Percentiles rank a stretch among this genome's conserved stretches.
These are phyloP conservation scores for Portevinia maculata DNA, from an alignment of 2,888 invertebrate species.

Conservation along the genomic window DNA sequence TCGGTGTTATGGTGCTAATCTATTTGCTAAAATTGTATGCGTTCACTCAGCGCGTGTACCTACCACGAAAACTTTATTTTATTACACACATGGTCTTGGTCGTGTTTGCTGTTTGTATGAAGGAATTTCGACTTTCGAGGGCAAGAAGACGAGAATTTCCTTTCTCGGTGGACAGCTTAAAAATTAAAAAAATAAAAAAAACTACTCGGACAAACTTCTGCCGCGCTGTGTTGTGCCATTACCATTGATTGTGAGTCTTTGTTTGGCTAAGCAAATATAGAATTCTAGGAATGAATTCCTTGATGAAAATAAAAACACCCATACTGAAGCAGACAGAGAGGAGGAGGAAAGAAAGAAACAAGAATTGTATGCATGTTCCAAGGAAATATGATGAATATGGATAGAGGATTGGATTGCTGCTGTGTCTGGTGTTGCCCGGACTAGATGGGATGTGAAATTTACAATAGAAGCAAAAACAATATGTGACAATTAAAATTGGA, in stretches of 20 bases:
- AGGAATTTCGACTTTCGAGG: conserved; percentile 54
- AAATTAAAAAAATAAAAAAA: neutral
- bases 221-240: conserved; percentile 2
- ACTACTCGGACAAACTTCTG: conserved; percentile 15
- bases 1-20: conserved; percentile 61
- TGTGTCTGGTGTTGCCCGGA: conserved; percentile 7
- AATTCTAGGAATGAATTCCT: conserved; percentile 71
- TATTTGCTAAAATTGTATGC: conserved; percentile 69
- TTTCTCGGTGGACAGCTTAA: neutral
- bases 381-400: conserved; percentile 72
- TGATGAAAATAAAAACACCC: conserved; percentile 62
- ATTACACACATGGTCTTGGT: conserved; percentile 8
- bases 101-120: conserved; percentile 6
- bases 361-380: conserved; percentile 30
- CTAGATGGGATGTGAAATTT: conserved; percentile 6
- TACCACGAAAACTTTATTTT: conserved; percentile 13
- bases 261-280: conserved; percentile 66
- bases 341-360: conserved; percentile 2
- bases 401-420: conserved; percentile 47
- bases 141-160: conserved; percentile 1
- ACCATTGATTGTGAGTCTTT: conserved; percentile 63
- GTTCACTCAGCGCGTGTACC: conserved; percentile 43
- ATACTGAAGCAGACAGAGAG: conserved; percentile 12
- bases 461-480: conserved; percentile 23
- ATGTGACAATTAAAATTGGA: conserved; percentile 57